Evolutionary conservation across 2,888 invertebrate species (phyloP).

Genomic region (Watsonalla cultraria): DNA sequence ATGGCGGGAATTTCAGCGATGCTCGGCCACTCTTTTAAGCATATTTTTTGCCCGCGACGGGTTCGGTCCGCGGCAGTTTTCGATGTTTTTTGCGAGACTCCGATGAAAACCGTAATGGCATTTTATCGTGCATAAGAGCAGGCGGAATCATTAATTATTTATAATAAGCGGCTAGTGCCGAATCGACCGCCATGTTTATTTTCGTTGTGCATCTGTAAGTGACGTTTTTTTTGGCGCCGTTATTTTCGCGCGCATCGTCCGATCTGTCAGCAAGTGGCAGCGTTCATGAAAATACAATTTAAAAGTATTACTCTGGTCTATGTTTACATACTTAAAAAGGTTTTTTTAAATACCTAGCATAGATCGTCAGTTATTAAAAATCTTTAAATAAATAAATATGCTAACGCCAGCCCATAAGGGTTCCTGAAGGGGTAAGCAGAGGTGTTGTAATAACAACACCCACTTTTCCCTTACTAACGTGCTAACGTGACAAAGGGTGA

Average conservation of each 20-base stretch:
- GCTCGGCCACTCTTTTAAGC: conserved; percentile 72
- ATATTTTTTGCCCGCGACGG: conserved; percentile 61
- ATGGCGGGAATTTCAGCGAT: conserved; percentile 73
- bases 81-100: conserved; percentile 66
- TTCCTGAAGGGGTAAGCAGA: too few species aligned
- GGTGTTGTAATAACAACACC: too few species aligned
- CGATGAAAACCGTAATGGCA: conserved; percentile 78
- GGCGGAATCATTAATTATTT: conserved; percentile 77
- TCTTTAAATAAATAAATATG: too few species aligned
- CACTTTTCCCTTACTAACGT: too few species aligned
- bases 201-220: conserved; percentile 26
- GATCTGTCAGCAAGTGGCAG: background rate
- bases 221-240: conserved; percentile 37
- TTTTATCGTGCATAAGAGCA: conserved; percentile 77
- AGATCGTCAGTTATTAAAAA: too few species aligned
- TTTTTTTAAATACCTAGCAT: too few species aligned
- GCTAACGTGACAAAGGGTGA: too few species aligned
- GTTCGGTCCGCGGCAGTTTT: conserved; percentile 64
- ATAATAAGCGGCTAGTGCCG: conserved; percentile 75
- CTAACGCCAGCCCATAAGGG: too few species aligned
- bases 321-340: too few species aligned
- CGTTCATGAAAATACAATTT: background rate
- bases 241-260: conserved; percentile 34
- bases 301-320: background rate
- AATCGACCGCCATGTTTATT: conserved; percentile 60